Base-by-base conservation (phyloP, 2,888 invertebrate genomes). In the Mycalesis mineus region DNA sequence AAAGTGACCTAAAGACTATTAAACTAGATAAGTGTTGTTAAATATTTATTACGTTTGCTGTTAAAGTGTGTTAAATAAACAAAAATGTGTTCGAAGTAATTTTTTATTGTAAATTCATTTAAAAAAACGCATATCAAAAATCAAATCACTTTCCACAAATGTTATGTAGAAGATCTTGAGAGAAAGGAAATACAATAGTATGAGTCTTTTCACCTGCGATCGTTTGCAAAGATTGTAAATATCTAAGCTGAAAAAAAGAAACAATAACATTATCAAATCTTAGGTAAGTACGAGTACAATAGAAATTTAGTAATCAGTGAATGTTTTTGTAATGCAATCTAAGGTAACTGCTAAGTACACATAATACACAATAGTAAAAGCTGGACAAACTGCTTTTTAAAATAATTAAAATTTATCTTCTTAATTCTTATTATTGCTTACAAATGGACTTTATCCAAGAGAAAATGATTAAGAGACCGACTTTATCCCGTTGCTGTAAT, bases 201-300 rank as follows among this genome's bases (percentile, higher is more conserved):
- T 96, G 97, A 71, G 97, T 97, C 80, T 95, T 95, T 76, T 97
- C 96, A 0, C 95, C 94, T 0, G 96, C 94, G 70, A 97, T 96
- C 71, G 93, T 93, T 84, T 92, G 96, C 60, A 97, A 82, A 0
- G 97, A 96, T 90, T 97, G 97, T 62, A 96, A 84, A 80, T 95
- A 95, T 44, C 95, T 91, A 55, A 95, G 75, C 94, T 95, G 80
- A 58, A 79, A 77, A n/a, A 58, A 79, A 78, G 31, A 44, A 14
- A 52, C 15, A 33, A 42, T 31, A 28, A 15, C 22, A 8, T 39
- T 50, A 39, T 6, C 39, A 39, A 28, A 40, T 14, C 28, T 41
- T 22, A 8, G 22, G 22, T 22, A 22, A 22, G 22, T 4, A 22
- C 22, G 22, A 22, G 22, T 22, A 22, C 22, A 22, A 22, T 22